phyloP scores from a whole-genome alignment of 1,140 invertebrate genomes.

The Lerema accius region DNA sequence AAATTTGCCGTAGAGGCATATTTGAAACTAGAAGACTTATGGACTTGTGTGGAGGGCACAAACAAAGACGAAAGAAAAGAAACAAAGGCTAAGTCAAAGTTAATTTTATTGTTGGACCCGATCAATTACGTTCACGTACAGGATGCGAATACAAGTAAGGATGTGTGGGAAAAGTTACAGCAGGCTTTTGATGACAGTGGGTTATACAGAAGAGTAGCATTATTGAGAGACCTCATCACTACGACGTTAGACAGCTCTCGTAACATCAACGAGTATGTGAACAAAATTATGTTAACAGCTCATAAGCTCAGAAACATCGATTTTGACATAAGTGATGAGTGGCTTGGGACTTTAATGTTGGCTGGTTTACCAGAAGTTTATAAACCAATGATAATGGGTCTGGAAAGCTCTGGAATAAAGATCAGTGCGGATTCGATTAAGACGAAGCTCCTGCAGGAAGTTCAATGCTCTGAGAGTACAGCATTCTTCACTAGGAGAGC shows the following conservation, averaged over 20 bases:
- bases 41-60: neutral
- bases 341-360: conserved; percentile 59
- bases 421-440: conserved; percentile 65
- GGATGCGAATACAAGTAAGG: conserved; percentile 40
- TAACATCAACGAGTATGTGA: conserved; percentile 42
- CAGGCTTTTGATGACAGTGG: conserved; percentile 52
- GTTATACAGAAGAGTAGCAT: conserved; percentile 42
- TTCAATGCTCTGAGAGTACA: conserved; percentile 35
- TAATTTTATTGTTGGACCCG: conserved; percentile 8
- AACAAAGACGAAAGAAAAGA: neutral
- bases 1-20: conserved; percentile 40
- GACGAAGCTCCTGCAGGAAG: conserved; percentile 64
- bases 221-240: conserved; percentile 41
- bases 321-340: conserved; percentile 63
- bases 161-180: conserved; percentile 43
- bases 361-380: conserved; percentile 62
- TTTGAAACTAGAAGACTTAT: conserved; percentile 34
- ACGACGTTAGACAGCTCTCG: conserved; percentile 39
- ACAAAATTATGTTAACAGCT: conserved; percentile 42
- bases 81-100: conserved; percentile 20
- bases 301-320: conserved; percentile 55
- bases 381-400: conserved; percentile 71
- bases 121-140: conserved; percentile 35
- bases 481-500: conserved; percentile 38
- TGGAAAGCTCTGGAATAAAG: conserved; percentile 50